These are phyloP conservation scores for Dynastes maya DNA, from an alignment of 2,888 invertebrate genomes.

Conservation along the genomic window DNA sequence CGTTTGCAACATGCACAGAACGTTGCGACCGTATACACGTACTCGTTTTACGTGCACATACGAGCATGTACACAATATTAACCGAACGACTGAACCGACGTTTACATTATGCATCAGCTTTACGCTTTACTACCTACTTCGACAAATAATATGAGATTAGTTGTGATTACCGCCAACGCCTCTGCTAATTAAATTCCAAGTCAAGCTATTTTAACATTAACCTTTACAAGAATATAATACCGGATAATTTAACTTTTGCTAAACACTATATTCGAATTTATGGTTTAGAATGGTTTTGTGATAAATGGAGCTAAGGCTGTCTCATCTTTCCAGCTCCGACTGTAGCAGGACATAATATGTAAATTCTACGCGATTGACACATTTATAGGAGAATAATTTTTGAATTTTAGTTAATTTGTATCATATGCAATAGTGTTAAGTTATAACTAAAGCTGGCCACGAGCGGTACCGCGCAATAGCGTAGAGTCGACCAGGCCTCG, in stretches of 20 bases:
- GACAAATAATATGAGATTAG: conserved; percentile 35
- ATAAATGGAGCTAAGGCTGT: no score
- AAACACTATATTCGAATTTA: background rate
- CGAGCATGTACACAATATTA: conserved; percentile 29
- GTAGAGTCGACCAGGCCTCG: no score
- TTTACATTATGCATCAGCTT: conserved; percentile 31
- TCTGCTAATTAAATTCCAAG: conserved; percentile 30
- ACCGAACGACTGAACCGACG: conserved; percentile 38
- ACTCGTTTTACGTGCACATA: conserved; percentile 26
- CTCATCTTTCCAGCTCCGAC: no score
- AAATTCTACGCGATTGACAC: no score
- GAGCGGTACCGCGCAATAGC: no score
- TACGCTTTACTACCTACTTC: conserved; percentile 40
- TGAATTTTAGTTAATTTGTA: no score
- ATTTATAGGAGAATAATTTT: no score
- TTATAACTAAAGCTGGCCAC: no score
- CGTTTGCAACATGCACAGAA: conserved; percentile 26
- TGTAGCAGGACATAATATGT: no score
- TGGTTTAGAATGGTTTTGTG: no score
- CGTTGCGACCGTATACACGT: conserved; percentile 8
- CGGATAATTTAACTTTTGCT: background rate
- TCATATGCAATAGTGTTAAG: no score
- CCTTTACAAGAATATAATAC: background rate
- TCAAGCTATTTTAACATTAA: conserved; percentile 28
- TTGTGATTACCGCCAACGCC: conserved; percentile 9